Evolutionary conservation across 2,113 vertebrate species (phyloP).

Genomic region (Tauraco erythrolophus): DNA sequence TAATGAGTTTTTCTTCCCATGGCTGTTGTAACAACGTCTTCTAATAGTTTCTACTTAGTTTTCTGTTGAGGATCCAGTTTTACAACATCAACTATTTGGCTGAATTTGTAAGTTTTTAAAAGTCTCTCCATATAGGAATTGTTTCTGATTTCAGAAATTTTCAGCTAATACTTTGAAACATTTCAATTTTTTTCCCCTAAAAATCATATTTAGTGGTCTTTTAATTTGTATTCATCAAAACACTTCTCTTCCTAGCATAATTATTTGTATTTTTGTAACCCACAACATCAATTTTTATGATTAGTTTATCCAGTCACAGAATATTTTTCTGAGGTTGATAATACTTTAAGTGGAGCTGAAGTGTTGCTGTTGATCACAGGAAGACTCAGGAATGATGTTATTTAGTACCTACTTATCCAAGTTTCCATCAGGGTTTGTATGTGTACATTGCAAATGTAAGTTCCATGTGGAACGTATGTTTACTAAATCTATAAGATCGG

Average conservation of each 20-base stretch:
- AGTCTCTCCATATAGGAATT: background rate
- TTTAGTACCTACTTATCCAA: background rate
- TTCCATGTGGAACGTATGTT: accelerated
- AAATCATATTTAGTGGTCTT: background rate
- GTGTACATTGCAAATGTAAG: background rate
- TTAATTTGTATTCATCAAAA: background rate
- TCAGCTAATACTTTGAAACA: background rate
- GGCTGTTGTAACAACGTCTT: background rate
- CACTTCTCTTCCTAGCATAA: background rate
- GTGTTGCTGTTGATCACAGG: background rate
- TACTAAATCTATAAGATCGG: background rate
- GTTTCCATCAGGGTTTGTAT: background rate
- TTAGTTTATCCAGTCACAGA: background rate
- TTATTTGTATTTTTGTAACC: background rate
- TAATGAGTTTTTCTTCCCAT: background rate
- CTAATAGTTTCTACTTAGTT: background rate
- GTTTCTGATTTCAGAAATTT: background rate
- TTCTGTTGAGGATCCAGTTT: background rate
- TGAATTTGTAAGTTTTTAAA: background rate
- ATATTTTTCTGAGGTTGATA: background rate
- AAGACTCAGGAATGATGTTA: background rate
- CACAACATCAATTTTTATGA: background rate
- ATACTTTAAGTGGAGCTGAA: background rate
- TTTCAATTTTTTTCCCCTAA: background rate
- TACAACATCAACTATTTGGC: background rate